A percentile compares a stretch with the other conserved stretches of the same genome.
Evolutionary conservation across 2,888 invertebrate species (phyloP).

Genomic region (Sympetrum striolatum): DNA sequence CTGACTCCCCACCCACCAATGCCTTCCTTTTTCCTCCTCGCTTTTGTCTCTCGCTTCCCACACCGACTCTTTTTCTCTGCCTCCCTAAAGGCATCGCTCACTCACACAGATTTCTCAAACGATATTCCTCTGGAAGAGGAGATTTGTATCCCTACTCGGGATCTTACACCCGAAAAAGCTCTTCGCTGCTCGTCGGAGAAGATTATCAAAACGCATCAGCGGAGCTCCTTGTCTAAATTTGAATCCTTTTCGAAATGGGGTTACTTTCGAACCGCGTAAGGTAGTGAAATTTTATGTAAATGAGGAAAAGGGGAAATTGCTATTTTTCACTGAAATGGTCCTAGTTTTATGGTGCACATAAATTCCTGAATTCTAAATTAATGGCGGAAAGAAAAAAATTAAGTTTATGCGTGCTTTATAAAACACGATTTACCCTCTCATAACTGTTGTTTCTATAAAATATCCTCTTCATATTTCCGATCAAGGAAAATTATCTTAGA

Average conservation of each 20-base stretch:
- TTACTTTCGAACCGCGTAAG: neutral
- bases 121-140: neutral
- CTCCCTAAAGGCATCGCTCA: slow-evolving; percentile 9
- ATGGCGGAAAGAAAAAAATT: neutral
- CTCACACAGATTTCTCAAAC: neutral
- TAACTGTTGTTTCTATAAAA: too few species aligned
- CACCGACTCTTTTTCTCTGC: neutral
- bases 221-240: neutral
- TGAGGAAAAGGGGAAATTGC: neutral
- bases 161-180: neutral
- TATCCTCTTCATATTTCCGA: too few species aligned
- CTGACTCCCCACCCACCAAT: neutral
- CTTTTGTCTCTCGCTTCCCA: neutral
- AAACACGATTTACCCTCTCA: too few species aligned
- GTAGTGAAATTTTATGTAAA: neutral
- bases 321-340: neutral
- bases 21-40: too few species aligned
- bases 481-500: too few species aligned
- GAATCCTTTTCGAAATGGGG: neutral
- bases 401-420: too few species aligned
- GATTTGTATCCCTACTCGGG: neutral
- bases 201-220: neutral
- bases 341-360: neutral
- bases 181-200: neutral
- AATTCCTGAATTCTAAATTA: neutral